phyloP scores from a whole-genome alignment of 35 echinoderm and acorn worm genomes.

The Apostichopus parvimensis region DNA sequence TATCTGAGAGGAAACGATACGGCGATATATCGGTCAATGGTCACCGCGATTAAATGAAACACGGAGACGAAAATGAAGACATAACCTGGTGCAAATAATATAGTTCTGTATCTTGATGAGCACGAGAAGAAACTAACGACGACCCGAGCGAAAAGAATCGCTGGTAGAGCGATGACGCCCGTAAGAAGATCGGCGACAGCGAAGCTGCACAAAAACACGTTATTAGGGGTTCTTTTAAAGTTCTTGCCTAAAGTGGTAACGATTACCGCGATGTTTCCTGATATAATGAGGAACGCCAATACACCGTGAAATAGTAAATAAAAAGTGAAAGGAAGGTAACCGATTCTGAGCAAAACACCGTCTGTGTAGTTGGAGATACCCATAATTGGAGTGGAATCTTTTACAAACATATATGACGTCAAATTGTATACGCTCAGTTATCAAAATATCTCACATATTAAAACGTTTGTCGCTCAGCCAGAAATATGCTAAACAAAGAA shows the following conservation, averaged over 20 bases:
- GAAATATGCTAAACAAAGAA: too few relatives aligned
- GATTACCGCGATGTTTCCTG: neutral
- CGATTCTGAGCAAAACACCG: neutral
- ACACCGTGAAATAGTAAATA: neutral
- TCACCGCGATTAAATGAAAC: constrained; percentile 44
- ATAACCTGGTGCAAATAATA: constrained; percentile 38
- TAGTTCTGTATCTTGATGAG: neutral
- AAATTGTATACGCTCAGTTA: too few relatives aligned
- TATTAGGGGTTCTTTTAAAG: constrained; percentile 15
- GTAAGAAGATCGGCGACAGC: constrained; percentile 50
- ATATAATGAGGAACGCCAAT: neutral
- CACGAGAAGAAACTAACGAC: constrained; percentile 37
- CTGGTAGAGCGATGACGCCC: constrained; percentile 37
- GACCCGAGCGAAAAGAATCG: constrained; percentile 9
- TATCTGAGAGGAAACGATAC: constrained; percentile 41
- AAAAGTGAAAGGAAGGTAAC: neutral
- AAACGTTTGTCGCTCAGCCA: too few relatives aligned
- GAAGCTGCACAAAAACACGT: constrained; percentile 36
- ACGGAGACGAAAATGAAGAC: constrained; percentile 42
- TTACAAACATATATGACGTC: too few relatives aligned
- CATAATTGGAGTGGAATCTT: neutral
- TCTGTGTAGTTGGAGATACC: neutral
- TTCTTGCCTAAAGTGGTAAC: neutral
- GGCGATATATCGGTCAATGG: constrained; percentile 49
- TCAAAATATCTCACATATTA: too few relatives aligned